These are phyloP conservation scores for Heliocidaris tuberculata DNA, from an alignment of 35 echinoderm and acorn worm species.

Conservation along the genomic window DNA sequence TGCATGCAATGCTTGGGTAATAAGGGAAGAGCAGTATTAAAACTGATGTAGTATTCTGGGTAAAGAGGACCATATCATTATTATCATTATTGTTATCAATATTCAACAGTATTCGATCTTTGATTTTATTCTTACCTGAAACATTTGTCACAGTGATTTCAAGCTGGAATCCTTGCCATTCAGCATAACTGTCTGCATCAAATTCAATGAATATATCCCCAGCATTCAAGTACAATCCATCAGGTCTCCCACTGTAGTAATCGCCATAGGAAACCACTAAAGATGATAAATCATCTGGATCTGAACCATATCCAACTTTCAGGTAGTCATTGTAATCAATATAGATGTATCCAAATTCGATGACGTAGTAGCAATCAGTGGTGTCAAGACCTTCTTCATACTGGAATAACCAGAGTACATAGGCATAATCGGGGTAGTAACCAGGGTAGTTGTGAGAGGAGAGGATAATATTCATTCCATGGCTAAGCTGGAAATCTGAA, in stretches of 20 bases:
- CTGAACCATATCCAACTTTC: not conserved
- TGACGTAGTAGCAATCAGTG: not conserved
- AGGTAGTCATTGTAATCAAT: not conserved
- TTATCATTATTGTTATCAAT: too few species aligned
- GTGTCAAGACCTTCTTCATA: not conserved
- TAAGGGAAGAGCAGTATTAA: too few species aligned
- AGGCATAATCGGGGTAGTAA: slow-evolving; percentile 8
- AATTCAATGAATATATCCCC: slow-evolving; percentile 23
- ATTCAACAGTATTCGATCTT: not conserved
- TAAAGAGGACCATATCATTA: too few species aligned
- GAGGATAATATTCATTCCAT: not conserved
- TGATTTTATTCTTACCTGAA: not conserved
- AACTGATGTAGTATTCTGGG: too few species aligned
- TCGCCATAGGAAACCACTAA: not conserved
- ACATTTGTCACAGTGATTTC: not conserved
- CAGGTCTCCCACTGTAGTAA: not conserved
- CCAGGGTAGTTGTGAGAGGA: not conserved
- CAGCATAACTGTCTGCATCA: not conserved
- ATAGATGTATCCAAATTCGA: not conserved
- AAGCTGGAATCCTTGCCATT: not conserved
- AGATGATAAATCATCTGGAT: not conserved
- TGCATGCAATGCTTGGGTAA: too few species aligned
- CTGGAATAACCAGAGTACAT: slow-evolving; percentile 7
- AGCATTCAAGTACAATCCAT: not conserved
- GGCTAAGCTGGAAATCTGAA: too few species aligned